phyloP scores from a whole-genome alignment of 2,797 vertebrate species.

The Siniperca undulata region DNA sequence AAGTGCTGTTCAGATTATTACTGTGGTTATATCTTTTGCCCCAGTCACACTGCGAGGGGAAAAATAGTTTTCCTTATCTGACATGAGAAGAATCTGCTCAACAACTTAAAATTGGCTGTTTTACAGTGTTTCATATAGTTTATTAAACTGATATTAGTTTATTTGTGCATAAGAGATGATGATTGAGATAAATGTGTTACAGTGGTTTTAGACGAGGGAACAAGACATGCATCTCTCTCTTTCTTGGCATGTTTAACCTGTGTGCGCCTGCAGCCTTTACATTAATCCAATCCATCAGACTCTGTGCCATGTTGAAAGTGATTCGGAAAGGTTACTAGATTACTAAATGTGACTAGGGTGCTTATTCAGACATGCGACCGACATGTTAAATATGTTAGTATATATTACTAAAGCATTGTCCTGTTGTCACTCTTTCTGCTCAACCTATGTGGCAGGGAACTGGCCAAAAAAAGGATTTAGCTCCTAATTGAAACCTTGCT shows the following conservation, averaged over 20 bases:
- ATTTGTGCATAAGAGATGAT: background rate
- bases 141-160: conserved; percentile 1
- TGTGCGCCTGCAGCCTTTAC: no score
- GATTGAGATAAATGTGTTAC: background rate
- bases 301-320: background rate
- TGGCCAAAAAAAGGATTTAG: conserved; percentile 55
- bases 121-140: background rate
- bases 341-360: background rate
- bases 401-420: background rate
- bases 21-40: background rate
- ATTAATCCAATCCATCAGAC: background rate
- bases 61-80: conserved; percentile 16
- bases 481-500: conserved; percentile 72
- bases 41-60: background rate
- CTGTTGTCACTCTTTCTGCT: conserved; percentile 23
- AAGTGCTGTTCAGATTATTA: background rate
- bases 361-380: background rate
- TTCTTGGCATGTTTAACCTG: background rate
- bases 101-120: background rate
- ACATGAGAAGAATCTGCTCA: background rate
- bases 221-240: background rate
- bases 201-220: background rate
- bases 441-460: background rate
- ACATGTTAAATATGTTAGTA: background rate
- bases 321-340: background rate